Evolutionary conservation across 2,888 invertebrate species (phyloP).

Genomic region (Amorpha juglandis): DNA sequence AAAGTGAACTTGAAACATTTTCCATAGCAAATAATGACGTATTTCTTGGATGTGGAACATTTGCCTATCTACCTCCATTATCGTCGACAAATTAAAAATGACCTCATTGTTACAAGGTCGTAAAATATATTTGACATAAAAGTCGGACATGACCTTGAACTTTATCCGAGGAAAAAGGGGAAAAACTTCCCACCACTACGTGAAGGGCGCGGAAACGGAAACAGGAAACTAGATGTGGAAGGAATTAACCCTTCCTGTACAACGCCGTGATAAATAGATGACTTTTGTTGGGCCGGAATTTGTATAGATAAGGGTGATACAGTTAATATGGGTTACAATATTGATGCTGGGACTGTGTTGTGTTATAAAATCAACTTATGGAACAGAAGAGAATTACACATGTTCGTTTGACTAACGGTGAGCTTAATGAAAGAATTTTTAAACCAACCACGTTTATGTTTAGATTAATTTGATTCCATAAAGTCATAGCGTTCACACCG

Average conservation of each 20-base stretch:
- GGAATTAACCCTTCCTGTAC: constrained; percentile 28
- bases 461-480: too few species aligned
- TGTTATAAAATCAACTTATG: not conserved
- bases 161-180: constrained; percentile 19
- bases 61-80: not conserved
- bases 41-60: too few species aligned
- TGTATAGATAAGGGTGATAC: constrained; percentile 7
- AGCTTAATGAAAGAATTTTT: too few species aligned
- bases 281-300: not conserved
- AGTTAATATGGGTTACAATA: constrained; percentile 5
- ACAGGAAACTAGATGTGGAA: constrained; percentile 30
- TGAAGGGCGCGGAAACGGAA: constrained; percentile 24
- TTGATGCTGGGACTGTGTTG: constrained; percentile 10
- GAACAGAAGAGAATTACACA: too few species aligned
- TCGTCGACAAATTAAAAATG: too few species aligned
- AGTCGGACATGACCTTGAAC: constrained; percentile 16
- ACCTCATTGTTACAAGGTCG: not conserved
- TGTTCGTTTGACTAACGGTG: too few species aligned
- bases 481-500: too few species aligned
- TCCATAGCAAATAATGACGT: too few species aligned
- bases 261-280: constrained; percentile 25
- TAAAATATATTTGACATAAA: not conserved
- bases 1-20: too few species aligned
- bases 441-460: too few species aligned
- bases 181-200: constrained; percentile 23